A percentile compares a stretch with the other conserved stretches of the same genome.
phyloP scores from a whole-genome alignment of 1,140 invertebrate genomes.

The Laodelphax striatellus region DNA sequence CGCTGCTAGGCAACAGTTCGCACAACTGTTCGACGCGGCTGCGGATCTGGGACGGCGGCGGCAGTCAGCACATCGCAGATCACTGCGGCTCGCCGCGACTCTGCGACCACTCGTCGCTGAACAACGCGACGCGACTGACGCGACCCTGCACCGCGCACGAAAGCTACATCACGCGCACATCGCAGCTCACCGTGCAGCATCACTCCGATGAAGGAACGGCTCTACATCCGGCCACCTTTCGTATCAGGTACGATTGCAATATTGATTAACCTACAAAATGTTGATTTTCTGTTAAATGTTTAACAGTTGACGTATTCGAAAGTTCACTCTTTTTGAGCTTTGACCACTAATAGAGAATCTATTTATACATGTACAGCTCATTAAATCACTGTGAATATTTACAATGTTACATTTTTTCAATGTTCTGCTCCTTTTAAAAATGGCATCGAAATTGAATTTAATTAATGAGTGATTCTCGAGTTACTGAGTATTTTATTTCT shows the following conservation, averaged over 20 bases:
- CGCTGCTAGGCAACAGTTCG: slow-evolving; percentile 7
- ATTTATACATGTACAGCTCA: too few relatives aligned
- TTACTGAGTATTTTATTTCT: too few relatives aligned
- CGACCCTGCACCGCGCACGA: slow-evolving; percentile 62
- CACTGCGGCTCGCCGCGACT: slow-evolving; percentile 66
- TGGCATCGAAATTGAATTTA: too few relatives aligned
- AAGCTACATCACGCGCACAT: slow-evolving; percentile 60
- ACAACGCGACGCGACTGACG: slow-evolving; percentile 57
- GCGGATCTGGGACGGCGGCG: slow-evolving; percentile 45
- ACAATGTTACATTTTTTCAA: too few relatives aligned
- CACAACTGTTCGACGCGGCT: slow-evolving; percentile 40
- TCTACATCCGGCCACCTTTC: slow-evolving; percentile 31
- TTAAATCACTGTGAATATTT: too few relatives aligned
- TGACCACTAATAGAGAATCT: too few relatives aligned
- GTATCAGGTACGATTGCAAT: background rate
- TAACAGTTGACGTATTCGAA: too few relatives aligned
- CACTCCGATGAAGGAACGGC: slow-evolving; percentile 35
- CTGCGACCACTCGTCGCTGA: slow-evolving; percentile 67
- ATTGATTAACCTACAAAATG: too few relatives aligned
- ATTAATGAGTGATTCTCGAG: too few relatives aligned
- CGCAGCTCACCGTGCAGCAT: slow-evolving; percentile 24
- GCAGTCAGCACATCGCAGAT: slow-evolving; percentile 38
- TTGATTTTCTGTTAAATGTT: too few relatives aligned
- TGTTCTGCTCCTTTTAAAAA: too few relatives aligned
- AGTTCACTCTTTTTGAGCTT: too few relatives aligned